A percentile compares a stretch with the other conserved stretches of the same genome.
These are phyloP conservation scores for Gastrophryne carolinensis DNA, from an alignment of 2,797 vertebrate species.

Conservation along the genomic window DNA sequence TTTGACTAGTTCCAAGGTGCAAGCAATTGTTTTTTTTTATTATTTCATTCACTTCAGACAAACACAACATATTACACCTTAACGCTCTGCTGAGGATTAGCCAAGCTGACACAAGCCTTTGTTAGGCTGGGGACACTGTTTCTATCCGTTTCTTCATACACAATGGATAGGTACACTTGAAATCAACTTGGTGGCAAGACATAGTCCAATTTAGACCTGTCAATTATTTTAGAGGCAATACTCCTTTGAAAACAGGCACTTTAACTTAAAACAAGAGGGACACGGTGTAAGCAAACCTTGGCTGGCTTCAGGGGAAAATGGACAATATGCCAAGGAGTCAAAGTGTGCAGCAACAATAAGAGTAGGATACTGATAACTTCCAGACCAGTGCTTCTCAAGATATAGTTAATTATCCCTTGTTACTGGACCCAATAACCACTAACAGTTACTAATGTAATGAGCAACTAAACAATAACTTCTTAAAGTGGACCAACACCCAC, in stretches of 20 bases:
- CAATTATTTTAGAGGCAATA: constrained; percentile 32
- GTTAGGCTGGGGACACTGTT: constrained; percentile 66
- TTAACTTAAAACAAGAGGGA: constrained; percentile 1
- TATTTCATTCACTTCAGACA: constrained; percentile 63
- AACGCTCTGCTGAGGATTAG: constrained; percentile 59
- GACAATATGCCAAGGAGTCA: too few species aligned
- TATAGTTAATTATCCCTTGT: too few species aligned
- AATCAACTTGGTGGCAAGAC: constrained; percentile 53
- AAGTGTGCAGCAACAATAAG: not conserved
- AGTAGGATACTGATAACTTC: too few species aligned
- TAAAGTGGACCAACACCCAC: too few species aligned
- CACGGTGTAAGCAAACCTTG: not conserved
- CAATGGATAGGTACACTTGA: constrained; percentile 50
- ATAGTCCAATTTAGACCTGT: constrained; percentile 36
- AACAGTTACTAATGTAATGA: too few species aligned
- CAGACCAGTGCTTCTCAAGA: too few species aligned
- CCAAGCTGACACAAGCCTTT: constrained; percentile 64
- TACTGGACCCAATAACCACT: too few species aligned
- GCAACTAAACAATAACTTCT: too few species aligned
- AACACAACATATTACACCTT: constrained; percentile 61
- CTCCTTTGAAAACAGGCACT: constrained; percentile 33
- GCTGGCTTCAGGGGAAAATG: not conserved
- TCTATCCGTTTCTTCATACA: constrained; percentile 55
- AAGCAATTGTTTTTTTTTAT: constrained; percentile 58
- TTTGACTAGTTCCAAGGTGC: constrained; percentile 65